phyloP scores from a whole-genome alignment of 2,888 invertebrate genomes.

The Dascillus cervinus region DNA sequence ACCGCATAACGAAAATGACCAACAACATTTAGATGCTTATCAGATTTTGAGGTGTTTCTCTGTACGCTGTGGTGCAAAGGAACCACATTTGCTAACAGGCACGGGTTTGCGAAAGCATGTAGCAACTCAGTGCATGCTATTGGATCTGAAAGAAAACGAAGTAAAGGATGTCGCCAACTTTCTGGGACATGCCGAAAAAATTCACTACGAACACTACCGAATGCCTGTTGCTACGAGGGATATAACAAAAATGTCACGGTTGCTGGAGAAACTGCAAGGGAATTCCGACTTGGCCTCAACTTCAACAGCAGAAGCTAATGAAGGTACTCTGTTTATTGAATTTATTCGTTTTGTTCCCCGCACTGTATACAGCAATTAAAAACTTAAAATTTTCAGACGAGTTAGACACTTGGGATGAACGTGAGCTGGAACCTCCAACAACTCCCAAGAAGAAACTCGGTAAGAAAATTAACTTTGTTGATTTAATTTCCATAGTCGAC shows the following conservation, averaged over 20 bases:
- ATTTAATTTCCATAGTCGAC: too few species aligned
- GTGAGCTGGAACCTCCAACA: too few species aligned
- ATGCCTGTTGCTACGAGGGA: slow-evolving; percentile 19
- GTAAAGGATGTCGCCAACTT: slow-evolving; percentile 22
- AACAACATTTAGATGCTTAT: slow-evolving; percentile 17
- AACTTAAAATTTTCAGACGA: too few species aligned
- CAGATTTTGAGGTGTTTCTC: too few species aligned
- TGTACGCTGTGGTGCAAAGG: slow-evolving; percentile 19
- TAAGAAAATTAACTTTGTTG: too few species aligned
- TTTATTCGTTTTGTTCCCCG: too few species aligned
- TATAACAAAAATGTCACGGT: slow-evolving; percentile 18
- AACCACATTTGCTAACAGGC: slow-evolving; percentile 18
- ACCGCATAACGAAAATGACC: slow-evolving; percentile 7
- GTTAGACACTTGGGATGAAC: too few species aligned
- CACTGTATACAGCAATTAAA: too few species aligned
- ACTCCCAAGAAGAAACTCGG: too few species aligned
- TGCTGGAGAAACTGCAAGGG: slow-evolving; percentile 19
- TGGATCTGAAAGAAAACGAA: slow-evolving; percentile 20
- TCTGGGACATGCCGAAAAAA: slow-evolving; percentile 24
- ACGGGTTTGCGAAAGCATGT: slow-evolving; percentile 24
- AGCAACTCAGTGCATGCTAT: slow-evolving; percentile 21
- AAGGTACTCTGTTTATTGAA: too few species aligned
- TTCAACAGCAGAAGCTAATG: too few species aligned
- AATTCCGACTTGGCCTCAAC: slow-evolving; percentile 3
- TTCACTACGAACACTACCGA: slow-evolving; percentile 21